Conservation (phyloP, 2,797 vertebrate species). For the Etheostoma nigrum region DNA sequence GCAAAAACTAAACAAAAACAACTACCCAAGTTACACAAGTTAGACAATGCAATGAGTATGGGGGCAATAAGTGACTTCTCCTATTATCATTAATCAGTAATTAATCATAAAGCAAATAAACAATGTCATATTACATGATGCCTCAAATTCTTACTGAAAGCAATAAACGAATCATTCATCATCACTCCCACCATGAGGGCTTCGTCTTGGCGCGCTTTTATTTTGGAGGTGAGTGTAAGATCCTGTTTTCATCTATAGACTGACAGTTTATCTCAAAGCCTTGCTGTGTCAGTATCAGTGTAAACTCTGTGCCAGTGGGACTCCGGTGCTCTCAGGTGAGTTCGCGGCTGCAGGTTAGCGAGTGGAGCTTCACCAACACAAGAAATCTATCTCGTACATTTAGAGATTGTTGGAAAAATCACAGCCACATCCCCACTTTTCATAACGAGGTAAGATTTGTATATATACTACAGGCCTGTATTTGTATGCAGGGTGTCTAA, state of each 20-base stretch:
- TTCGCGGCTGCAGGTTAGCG: neutral
- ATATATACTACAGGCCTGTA: neutral
- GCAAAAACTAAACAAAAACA: neutral
- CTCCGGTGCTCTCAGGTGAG: constrained; percentile 46
- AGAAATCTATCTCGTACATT: neutral
- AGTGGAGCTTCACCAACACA: neutral
- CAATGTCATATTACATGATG: neutral
- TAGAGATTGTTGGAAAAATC: neutral
- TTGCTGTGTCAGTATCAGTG: neutral
- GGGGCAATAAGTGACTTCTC: neutral
- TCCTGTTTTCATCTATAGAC: neutral
- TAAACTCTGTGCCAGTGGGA: constrained; percentile 7
- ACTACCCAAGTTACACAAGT: neutral
- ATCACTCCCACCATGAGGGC: neutral
- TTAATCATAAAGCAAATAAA: neutral
- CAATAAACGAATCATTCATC: neutral
- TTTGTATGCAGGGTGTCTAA: neutral
- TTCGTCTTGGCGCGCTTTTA: constrained; percentile 24
- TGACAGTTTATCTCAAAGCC: fast-evolving
- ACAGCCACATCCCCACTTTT: neutral
- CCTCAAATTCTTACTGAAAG: neutral
- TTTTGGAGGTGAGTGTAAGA: constrained; percentile 36
- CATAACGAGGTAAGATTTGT: constrained; percentile 40
- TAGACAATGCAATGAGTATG: neutral
- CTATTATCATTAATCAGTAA: neutral